Evolutionary conservation across 2,888 invertebrate genomes (phyloP).

Genomic region (Morpho deidamia): DNA sequence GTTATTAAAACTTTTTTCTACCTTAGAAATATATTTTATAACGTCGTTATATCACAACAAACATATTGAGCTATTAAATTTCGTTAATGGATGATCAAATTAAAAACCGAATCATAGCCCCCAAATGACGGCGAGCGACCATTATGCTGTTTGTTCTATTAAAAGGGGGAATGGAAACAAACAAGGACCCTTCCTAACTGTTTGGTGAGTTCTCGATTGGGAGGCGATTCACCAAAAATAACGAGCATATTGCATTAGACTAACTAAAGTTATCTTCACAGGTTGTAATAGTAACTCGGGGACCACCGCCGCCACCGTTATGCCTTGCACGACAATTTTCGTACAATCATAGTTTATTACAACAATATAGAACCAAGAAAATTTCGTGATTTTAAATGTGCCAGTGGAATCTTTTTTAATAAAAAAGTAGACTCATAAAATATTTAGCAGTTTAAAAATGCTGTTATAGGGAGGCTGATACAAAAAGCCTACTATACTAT

Average conservation of each 20-base stretch:
- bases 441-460: no score
- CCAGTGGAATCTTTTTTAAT: no score
- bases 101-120: conserved; percentile 35
- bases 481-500: no score
- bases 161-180: conserved; percentile 63
- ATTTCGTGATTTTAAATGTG: no score
- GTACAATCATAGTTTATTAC: neutral
- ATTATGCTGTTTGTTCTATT: conserved; percentile 66
- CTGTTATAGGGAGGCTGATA: no score
- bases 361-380: neutral
- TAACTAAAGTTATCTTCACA: neutral
- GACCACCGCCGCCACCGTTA: neutral
- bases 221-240: conserved; percentile 23
- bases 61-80: conserved; percentile 21
- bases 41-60: conserved; percentile 3
- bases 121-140: conserved; percentile 34
- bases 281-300: no score
- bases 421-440: no score
- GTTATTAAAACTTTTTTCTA: neutral
- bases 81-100: conserved; percentile 36
- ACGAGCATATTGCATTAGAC: conserved; percentile 14
- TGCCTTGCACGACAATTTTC: neutral
- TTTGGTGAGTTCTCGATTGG: conserved; percentile 42
- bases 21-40: neutral
- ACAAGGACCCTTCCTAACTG: conserved; percentile 45